These are phyloP conservation scores for Telmatochromis bifrenatus DNA, from an alignment of 2,113 vertebrate genomes.

Conservation along the genomic window DNA sequence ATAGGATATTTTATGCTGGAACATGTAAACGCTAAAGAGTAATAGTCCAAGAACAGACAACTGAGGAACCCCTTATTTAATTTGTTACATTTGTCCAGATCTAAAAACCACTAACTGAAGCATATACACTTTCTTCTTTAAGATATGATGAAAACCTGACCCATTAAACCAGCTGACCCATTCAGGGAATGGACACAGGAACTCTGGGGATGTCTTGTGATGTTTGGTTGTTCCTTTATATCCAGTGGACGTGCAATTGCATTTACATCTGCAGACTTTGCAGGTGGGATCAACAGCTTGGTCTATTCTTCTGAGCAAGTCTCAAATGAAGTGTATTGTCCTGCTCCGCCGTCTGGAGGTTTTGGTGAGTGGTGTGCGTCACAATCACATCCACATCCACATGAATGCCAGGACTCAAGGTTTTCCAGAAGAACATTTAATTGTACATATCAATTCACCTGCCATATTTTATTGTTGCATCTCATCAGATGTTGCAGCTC, in stretches of 20 bases:
- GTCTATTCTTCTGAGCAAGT: neutral
- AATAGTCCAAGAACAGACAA: neutral
- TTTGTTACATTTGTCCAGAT: neutral
- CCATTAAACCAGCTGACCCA: neutral
- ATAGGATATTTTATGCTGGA: neutral
- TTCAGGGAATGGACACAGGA: neutral
- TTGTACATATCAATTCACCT: neutral
- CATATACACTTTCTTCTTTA: neutral
- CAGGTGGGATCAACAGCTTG: neutral
- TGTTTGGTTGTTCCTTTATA: neutral
- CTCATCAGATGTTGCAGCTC: neutral
- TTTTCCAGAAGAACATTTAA: neutral
- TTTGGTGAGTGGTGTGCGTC: neutral
- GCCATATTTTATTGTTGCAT: neutral
- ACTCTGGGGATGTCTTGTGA: neutral
- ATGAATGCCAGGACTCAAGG: neutral
- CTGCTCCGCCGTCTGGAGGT: neutral
- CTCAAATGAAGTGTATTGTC: neutral
- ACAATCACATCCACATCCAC: neutral
- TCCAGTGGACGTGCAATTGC: neutral
- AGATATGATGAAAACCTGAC: neutral
- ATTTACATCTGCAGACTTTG: neutral
- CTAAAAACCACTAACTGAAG: neutral
- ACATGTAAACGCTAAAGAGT: neutral
- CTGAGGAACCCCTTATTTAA: neutral